Base-by-base conservation (phyloP, 2,113 vertebrate species). In the Ochotona curzoniae region DNA sequence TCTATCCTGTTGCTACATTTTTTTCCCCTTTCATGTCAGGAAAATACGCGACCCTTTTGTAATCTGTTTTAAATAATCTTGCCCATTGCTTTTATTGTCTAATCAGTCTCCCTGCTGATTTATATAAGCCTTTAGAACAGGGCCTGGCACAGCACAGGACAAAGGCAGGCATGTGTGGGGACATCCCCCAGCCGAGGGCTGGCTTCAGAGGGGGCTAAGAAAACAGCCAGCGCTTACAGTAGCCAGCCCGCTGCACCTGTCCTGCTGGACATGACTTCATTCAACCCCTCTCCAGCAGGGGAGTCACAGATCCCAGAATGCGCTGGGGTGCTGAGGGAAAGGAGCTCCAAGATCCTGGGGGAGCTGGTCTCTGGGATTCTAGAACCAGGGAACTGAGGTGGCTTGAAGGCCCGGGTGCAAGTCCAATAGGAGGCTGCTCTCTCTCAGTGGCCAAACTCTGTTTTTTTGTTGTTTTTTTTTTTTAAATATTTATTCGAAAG, bases 1-100 rank as follows among this genome's bases (percentile, higher is more conserved):
- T 87, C 7, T 67, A 75, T 79, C 14, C 57, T 12, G 30, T 78
- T 83, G 30, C 82, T 83, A 70, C 69, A 78, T 70, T 71, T 69
- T 84, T 54, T 71, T n/a, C 13, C 54, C 15, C 15, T 69, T 83
- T 25, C 57, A 44, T 5, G 3, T 87, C 47, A 80, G 90, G 79
- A 83, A 92, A 92, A 92, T 49, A 38, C 3, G 71, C 57, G 54
- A 44, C 11, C 21, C 47, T 74, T 67, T 18, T 49, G 30, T 26
- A 5, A 32, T 54, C n/a, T 70, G 32, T 81, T 84, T 91, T 38
- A 85, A 76, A 69, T 61, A 7, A 76, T 79, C 30, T 28, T 23
- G 61, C 15, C 44, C 92, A 35, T 63, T 91, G 14, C 64, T 80
- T 85, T 89, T 74, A 63, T 87, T 83, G 82, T 93, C 61, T 79